phyloP scores from a whole-genome alignment of 2,113 vertebrate genomes.

The Oxyruncus cristatus region DNA sequence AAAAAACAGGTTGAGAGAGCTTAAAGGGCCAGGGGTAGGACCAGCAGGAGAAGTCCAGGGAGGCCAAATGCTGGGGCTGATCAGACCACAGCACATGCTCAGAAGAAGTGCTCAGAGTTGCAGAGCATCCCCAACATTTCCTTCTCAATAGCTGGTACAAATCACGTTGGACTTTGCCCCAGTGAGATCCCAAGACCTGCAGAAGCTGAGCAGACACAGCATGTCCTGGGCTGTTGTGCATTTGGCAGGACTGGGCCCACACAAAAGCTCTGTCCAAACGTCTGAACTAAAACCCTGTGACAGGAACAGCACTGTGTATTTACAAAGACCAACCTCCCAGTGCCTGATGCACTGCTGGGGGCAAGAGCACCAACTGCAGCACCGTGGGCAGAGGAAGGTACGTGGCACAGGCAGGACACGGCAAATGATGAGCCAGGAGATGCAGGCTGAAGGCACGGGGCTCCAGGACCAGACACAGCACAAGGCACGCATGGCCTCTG shows the following conservation, averaged over 20 bases:
- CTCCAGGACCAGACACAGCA: neutral
- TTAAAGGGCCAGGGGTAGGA: neutral
- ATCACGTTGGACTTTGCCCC: neutral
- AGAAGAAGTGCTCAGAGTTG: neutral
- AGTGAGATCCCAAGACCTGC: too few relatives aligned
- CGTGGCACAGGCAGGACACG: neutral
- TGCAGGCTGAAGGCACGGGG: neutral
- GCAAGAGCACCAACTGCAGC: neutral
- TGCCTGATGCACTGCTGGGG: neutral
- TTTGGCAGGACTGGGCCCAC: too few relatives aligned
- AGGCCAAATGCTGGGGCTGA: neutral
- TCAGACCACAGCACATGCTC: neutral
- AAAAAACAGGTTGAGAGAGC: neutral
- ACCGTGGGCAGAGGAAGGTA: neutral
- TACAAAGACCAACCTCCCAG: neutral
- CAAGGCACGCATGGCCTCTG: fast-evolving
- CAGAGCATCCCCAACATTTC: neutral
- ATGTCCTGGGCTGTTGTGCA: neutral
- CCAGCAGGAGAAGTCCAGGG: neutral
- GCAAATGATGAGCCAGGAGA: fast-evolving
- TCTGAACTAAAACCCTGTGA: neutral
- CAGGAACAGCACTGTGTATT: neutral
- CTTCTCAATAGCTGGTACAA: neutral
- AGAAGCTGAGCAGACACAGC: neutral
- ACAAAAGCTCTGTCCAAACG: neutral